phyloP scores from a whole-genome alignment of 2,888 invertebrate species.

The Conomelus anceps region DNA sequence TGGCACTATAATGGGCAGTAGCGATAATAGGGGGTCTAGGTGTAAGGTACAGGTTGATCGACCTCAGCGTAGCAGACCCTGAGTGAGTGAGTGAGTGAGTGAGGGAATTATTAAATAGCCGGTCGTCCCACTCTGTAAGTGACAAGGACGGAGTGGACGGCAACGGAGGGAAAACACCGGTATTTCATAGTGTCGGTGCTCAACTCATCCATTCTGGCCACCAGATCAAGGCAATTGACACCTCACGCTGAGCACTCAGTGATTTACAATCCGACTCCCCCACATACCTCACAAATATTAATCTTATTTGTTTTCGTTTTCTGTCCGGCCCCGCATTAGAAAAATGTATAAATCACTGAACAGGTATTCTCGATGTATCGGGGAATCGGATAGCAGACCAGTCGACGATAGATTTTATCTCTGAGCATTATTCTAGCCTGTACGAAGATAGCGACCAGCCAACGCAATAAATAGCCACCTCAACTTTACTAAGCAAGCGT shows the following conservation, averaged over 20 bases:
- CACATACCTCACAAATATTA: conserved; percentile 10
- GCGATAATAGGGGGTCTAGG: not conserved
- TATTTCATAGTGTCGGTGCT: not conserved
- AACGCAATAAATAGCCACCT: not conserved
- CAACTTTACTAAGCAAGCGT: not conserved
- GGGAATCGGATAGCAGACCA: not conserved
- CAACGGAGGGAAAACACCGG: not conserved
- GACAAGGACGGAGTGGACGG: not conserved
- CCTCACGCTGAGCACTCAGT: conserved; percentile 5
- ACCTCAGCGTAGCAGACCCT: too few relatives aligned
- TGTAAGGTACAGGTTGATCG: not conserved
- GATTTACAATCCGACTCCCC: not conserved
- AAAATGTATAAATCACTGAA: not conserved
- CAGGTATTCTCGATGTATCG: not conserved
- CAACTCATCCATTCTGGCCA: conserved; percentile 9
- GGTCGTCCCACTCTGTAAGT: not conserved
- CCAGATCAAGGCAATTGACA: conserved; percentile 5
- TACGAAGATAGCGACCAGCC: not conserved
- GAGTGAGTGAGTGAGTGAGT: not conserved
- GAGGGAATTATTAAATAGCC: not conserved
- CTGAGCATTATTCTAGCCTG: not conserved
- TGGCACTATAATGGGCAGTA: too few relatives aligned
- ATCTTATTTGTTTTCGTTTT: conserved; percentile 8
- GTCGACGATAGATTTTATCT: not conserved
- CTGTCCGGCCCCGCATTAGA: not conserved